Base-by-base conservation (phyloP, 2,797 vertebrate species). In the Sylvilagus floridanus region DNA sequence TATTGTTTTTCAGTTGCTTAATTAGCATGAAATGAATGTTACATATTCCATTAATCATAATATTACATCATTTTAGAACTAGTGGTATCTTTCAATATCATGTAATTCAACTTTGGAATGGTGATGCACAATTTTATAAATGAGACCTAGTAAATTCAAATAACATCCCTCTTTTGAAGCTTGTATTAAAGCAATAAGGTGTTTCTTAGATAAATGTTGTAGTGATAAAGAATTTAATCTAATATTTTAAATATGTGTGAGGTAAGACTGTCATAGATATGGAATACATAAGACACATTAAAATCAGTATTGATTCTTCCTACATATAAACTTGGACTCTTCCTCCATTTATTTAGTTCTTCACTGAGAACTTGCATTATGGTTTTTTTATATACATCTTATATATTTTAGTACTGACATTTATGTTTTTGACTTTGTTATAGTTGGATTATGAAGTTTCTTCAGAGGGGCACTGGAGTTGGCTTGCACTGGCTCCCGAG, bases 101-200 rank as follows among this genome's bases (percentile, higher is more conserved):
- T 28, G 6, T 19, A 81, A 68, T 52, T 8, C 21, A 85, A 62
- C 16, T 62, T 91, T 83, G 42, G 16, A 76, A 9, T 35, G 21
- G 22, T 54, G 42, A 83, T 63, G 16, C 9, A 7, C 52, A 76
- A 88, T 91, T 87, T 83, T 76, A 83, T n/a, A 83, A 87, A 71
- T 6, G 37, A 77, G 32, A 71, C 12, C 22, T 54, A 60, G 69
- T 83, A 54, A 42, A 83, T 35, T 6, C 54, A 83, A 88, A 22
- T 21, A 30, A 83, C 60, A n/a, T 30, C 13, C 4, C 17, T 30
- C 32, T 7, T 68, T 60, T 35, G 35, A 60, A 30, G 13, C 42
- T 5, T 47, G 5, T 82, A 73, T 88, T 88, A 60, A 66, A 68
- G 22, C 65, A 75, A 24, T 35, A 68, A 60, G 16, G 11, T 77